phyloP scores from a whole-genome alignment of 2,113 vertebrate species.

The Erpornis zantholeuca region DNA sequence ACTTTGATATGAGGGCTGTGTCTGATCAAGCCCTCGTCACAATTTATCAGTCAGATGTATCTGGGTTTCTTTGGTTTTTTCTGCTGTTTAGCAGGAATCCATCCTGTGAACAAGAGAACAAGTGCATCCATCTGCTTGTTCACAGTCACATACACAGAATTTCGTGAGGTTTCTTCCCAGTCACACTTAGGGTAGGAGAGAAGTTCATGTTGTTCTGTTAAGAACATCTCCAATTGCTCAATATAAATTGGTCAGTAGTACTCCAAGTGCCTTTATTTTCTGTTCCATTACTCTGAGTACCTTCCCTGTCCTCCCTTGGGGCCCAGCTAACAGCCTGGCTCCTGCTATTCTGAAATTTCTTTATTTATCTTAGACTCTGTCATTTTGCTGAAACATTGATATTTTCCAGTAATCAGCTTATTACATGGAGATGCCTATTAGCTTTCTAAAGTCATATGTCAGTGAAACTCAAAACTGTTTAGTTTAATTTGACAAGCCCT shows the following conservation, averaged over 20 bases:
- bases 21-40: not conserved
- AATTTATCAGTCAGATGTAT: not conserved
- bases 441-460: conserved; percentile 7
- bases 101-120: not conserved
- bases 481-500: not conserved
- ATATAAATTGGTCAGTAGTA: not conserved
- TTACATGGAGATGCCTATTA: not conserved
- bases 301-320: not conserved
- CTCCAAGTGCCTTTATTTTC: not conserved
- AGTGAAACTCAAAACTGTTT: conserved; percentile 7
- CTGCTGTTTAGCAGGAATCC: not conserved
- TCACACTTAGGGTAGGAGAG: not conserved
- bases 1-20: not conserved
- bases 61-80: not conserved
- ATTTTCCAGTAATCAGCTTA: conserved; percentile 30
- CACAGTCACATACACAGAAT: not conserved
- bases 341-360: not conserved
- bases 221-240: not conserved
- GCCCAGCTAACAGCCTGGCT: not conserved
- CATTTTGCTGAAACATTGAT: not conserved
- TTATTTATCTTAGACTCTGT: not conserved
- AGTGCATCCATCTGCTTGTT: not conserved
- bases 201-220: not conserved
- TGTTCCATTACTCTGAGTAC: not conserved
- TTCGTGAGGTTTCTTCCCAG: not conserved